Percentiles rank a stretch among this genome's conserved stretches.
Conservation (phyloP, 2,888 invertebrate genomes). For the Caenorhabditis sp. region DNA sequence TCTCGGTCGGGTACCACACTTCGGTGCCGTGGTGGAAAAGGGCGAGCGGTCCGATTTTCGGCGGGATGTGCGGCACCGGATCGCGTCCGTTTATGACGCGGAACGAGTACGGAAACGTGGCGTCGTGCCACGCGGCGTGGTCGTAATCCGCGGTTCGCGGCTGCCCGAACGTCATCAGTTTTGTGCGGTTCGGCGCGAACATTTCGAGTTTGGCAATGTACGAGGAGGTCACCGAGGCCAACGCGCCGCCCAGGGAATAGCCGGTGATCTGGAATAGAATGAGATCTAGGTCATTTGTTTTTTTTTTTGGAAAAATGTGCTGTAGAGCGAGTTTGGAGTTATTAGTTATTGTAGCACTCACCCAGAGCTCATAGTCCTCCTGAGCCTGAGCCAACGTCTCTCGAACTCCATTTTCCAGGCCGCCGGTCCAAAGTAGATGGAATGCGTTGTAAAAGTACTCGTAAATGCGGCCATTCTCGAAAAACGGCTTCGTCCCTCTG, state of each 20-base stretch:
- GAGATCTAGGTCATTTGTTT: too few relatives aligned
- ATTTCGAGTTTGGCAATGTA: conserved; percentile 50
- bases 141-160: conserved; percentile 61
- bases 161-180: conserved; percentile 66
- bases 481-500: conserved; percentile 31
- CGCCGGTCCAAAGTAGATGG: conserved; percentile 50
- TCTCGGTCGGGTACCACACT: conserved; percentile 47
- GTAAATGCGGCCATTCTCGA: conserved; percentile 48
- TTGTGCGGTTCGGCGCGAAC: conserved; percentile 43
- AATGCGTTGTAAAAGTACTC: conserved; percentile 64
- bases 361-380: conserved; percentile 58
- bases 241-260: conserved; percentile 61
- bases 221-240: conserved; percentile 63
- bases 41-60: conserved; percentile 48
- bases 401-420: conserved; percentile 45
- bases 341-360: too few relatives aligned
- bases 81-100: conserved; percentile 61
- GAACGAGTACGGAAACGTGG: conserved; percentile 58
- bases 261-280: conserved; percentile 59
- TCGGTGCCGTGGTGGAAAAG: conserved; percentile 61
- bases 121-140: conserved; percentile 60
- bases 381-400: conserved; percentile 18
- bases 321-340: too few relatives aligned
- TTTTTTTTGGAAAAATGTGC: too few relatives aligned
- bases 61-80: conserved; percentile 61